These are phyloP conservation scores for Geopemphigus sp. DNA, from an alignment of 1,140 invertebrate genomes.

Conservation along the genomic window DNA sequence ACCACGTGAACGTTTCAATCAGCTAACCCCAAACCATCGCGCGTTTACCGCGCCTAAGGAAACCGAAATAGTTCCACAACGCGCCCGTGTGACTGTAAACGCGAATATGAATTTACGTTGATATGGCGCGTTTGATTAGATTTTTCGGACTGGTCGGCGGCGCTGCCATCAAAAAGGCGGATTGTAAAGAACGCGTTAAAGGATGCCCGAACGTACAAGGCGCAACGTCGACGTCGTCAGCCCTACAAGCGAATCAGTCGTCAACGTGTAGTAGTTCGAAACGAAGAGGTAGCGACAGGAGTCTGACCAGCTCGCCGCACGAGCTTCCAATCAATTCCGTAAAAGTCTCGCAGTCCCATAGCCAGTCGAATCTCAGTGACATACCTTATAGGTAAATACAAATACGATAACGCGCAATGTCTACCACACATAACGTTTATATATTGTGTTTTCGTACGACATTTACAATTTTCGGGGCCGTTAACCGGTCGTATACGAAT, in stretches of 20 bases:
- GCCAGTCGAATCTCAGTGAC: conserved; percentile 77
- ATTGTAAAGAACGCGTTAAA: conserved; percentile 50
- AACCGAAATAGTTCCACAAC: no score
- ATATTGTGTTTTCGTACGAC: neutral
- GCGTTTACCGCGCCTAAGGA: no score
- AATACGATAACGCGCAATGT: neutral
- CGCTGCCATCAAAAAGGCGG: conserved; percentile 62
- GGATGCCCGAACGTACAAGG: conserved; percentile 67
- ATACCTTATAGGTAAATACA: conserved; percentile 69
- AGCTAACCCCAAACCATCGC: no score
- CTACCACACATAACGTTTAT: neutral
- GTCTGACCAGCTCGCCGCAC: conserved; percentile 75
- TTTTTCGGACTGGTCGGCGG: conserved; percentile 72
- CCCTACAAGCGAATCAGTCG: conserved; percentile 52
- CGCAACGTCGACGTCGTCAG: conserved; percentile 50
- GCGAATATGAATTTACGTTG: no score
- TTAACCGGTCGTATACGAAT: no score
- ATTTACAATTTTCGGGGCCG: no score
- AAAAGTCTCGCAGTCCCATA: conserved; percentile 72
- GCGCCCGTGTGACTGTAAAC: no score
- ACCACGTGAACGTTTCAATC: no score
- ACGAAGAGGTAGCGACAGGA: conserved; percentile 75
- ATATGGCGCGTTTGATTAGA: conserved; percentile 5
- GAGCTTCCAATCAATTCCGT: conserved; percentile 67
- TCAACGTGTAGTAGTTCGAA: conserved; percentile 55